Base-by-base conservation (phyloP, 2,113 vertebrate genomes). In the Mola mola region DNA sequence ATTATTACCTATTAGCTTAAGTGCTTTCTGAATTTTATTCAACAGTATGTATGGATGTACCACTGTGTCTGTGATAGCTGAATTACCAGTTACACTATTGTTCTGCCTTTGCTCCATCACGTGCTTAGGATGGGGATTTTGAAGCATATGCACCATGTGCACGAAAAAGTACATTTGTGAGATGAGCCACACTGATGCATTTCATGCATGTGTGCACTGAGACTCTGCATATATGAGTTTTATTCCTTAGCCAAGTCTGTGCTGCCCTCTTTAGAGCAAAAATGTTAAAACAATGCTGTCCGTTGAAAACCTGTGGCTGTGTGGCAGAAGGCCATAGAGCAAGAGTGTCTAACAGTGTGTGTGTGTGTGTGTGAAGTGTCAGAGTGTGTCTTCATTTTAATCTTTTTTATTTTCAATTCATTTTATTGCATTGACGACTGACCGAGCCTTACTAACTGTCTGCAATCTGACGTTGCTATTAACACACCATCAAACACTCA, bases 261-360 rank as follows among this genome's bases (percentile, higher is more conserved):
- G 31, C 86, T 92, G 72, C 91, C 91, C 50, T 78, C 91, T 77
- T n/a, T 47, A 71, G 90, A 47, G 6, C 52, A 71, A 66, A 79
- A 38, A 6, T 7, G 15, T 38, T 38, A 66, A 40, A 12, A 40
- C 36, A 64, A 47, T 8, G 7, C 21, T 2, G 1, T 28, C n/a
- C n/a, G n/a, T n/a, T n/a, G n/a, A n/a, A n/a, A n/a, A n/a, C n/a
- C n/a, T n/a, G n/a, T n/a, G n/a, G n/a, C n/a, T n/a, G n/a, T n/a
- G 12, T 0, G 1, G 2, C 40, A 64, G 8, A 22, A 11, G 3
- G 17, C 20, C 21, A 16, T n/a, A n/a, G n/a, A n/a, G n/a, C n/a
- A n/a, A n/a, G n/a, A n/a, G n/a, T n/a, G n/a, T n/a, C n/a, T n/a
- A n/a, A n/a, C n/a, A n/a, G n/a, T n/a, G n/a, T n/a, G n/a, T n/a